Conservation (phyloP, 2,113 vertebrate species). For the Xiphias gladius region DNA sequence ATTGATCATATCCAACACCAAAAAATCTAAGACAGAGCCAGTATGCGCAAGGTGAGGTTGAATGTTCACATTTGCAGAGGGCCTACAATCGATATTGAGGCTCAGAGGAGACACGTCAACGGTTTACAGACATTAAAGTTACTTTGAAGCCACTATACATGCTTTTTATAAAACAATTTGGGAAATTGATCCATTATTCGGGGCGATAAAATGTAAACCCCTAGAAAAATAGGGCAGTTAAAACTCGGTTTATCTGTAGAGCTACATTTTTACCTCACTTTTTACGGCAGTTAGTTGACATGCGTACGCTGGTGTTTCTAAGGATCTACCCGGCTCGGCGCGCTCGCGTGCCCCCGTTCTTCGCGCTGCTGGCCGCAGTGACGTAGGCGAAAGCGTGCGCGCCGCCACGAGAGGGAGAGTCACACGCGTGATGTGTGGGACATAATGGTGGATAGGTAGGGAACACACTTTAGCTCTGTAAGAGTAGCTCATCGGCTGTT, state of each 20-base stretch:
- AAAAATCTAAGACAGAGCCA: not conserved
- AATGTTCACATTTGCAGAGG: not conserved
- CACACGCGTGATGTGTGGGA: slow-evolving; percentile 59
- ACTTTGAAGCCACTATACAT: not conserved
- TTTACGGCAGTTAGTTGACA: not conserved
- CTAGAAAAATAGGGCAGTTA: not conserved
- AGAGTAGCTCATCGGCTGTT: slow-evolving; percentile 57
- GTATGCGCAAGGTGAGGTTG: not conserved
- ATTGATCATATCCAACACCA: not conserved
- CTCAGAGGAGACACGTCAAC: no score
- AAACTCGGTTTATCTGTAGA: not conserved
- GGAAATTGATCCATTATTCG: not conserved
- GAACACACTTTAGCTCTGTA: slow-evolving; percentile 30
- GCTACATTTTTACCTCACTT: not conserved
- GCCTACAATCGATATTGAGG: not conserved
- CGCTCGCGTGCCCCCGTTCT: not conserved
- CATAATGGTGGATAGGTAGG: slow-evolving; percentile 85
- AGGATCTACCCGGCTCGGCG: not conserved
- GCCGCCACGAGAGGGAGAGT: slow-evolving; percentile 43
- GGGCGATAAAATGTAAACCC: not conserved
- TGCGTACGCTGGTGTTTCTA: not conserved
- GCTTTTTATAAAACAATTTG: not conserved
- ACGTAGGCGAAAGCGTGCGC: slow-evolving; percentile 68
- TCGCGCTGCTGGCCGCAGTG: no score
- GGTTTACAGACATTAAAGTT: not conserved